Evolutionary conservation across 2,888 invertebrate genomes (phyloP).

Genomic region (Scotopteryx bipunctaria): DNA sequence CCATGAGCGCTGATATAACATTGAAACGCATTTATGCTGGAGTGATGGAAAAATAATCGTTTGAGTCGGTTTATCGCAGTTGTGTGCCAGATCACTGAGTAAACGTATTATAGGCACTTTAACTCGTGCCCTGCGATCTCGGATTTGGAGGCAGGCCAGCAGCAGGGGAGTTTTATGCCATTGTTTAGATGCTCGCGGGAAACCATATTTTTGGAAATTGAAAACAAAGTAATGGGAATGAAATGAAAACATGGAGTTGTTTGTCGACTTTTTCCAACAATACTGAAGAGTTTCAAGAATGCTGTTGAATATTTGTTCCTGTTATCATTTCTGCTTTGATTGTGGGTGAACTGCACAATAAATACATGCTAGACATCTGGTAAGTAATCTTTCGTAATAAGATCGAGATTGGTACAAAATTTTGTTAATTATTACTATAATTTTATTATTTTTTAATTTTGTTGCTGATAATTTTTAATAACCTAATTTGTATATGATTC

Average conservation of each 20-base stretch:
- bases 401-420: too few relatives aligned
- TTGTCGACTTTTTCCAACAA: neutral
- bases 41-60: neutral
- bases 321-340: too few relatives aligned
- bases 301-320: too few relatives aligned
- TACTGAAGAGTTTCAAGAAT: neutral
- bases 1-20: too few relatives aligned
- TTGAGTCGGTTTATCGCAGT: conserved; percentile 1
- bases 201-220: conserved; percentile 22
- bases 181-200: conserved; percentile 14
- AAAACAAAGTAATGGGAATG: conserved; percentile 10
- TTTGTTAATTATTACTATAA: too few relatives aligned
- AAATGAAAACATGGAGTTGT: neutral
- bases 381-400: too few relatives aligned
- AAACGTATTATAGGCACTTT: conserved; percentile 32
- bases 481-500: too few relatives aligned
- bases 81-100: conserved; percentile 23
- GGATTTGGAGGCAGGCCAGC: conserved; percentile 30
- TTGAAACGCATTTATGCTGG: too few relatives aligned
- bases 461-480: too few relatives aligned
- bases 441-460: too few relatives aligned
- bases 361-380: too few relatives aligned
- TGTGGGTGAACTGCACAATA: too few relatives aligned
- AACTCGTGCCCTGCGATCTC: conserved; percentile 11
- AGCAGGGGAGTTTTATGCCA: conserved; percentile 23